Percentiles rank a stretch among this genome's conserved stretches.
These are phyloP conservation scores for Clitarchus hookeri DNA, from an alignment of 2,888 invertebrate species.

Conservation along the genomic window DNA sequence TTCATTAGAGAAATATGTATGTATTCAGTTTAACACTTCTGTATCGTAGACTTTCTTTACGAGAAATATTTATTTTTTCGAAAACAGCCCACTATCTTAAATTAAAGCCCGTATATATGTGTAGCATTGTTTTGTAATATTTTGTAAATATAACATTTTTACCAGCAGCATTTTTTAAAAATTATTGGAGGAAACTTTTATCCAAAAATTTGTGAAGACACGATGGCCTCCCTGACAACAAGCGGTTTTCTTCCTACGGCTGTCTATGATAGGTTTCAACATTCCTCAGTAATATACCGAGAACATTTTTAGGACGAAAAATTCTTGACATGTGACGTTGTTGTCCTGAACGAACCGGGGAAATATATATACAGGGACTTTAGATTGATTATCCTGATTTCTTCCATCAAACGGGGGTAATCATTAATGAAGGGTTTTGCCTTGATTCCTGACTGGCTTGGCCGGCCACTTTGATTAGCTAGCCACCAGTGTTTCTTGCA, in stretches of 20 bases:
- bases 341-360: neutral
- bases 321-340: constrained; percentile 19
- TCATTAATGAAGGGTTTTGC: constrained; percentile 37
- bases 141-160: too few relatives aligned
- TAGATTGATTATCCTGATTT: constrained; percentile 38
- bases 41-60: too few relatives aligned
- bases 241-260: neutral
- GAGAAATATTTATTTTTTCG: too few relatives aligned
- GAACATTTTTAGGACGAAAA: neutral
- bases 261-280: neutral
- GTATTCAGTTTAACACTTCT: too few relatives aligned
- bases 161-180: neutral
- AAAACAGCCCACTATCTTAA: too few relatives aligned
- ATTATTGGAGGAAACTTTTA: neutral
- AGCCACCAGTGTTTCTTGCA: constrained; percentile 34
- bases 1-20: too few relatives aligned
- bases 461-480: constrained; percentile 33
- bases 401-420: constrained; percentile 36
- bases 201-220: neutral
- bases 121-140: too few relatives aligned
- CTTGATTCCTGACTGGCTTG: constrained; percentile 30
- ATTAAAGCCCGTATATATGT: too few relatives aligned
- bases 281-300: constrained; percentile 7
- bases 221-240: neutral
- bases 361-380: constrained; percentile 27